Percentiles rank a stretch among this genome's conserved stretches.
Evolutionary conservation across 2,888 invertebrate species (phyloP).

Genomic region (Papilio protenor): DNA sequence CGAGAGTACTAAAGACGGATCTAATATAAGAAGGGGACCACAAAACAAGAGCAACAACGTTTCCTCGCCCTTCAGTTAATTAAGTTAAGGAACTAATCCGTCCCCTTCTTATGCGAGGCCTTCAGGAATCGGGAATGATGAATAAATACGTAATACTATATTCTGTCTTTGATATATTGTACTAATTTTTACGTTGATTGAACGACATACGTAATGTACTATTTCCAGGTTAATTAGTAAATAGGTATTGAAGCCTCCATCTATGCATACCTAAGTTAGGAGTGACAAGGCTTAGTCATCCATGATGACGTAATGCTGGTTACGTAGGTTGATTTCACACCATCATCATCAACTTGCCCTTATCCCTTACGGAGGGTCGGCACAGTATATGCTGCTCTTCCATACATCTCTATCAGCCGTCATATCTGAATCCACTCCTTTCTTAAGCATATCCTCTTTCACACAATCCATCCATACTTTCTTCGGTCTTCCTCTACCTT

Average conservation of each 20-base stretch:
- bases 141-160: constrained; percentile 22
- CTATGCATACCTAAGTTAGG: too few species aligned
- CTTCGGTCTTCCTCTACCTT: too few species aligned
- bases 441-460: too few species aligned
- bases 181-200: neutral
- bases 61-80: constrained; percentile 45
- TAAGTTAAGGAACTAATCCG: constrained; percentile 47
- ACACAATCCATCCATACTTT: too few species aligned
- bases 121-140: constrained; percentile 29
- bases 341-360: too few species aligned
- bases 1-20: constrained; percentile 35
- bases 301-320: too few species aligned
- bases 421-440: too few species aligned
- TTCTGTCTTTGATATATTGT: neutral
- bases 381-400: too few species aligned
- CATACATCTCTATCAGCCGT: too few species aligned
- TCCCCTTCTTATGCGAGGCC: constrained; percentile 39
- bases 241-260: neutral
- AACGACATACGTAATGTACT: neutral
- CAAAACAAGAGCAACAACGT: constrained; percentile 37
- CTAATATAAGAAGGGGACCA: constrained; percentile 32
- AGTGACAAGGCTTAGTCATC: too few species aligned
- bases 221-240: neutral
- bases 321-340: too few species aligned
- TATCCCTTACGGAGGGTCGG: too few species aligned